phyloP scores from a whole-genome alignment of 2,113 vertebrate genomes.

The Oryzias woworae region DNA sequence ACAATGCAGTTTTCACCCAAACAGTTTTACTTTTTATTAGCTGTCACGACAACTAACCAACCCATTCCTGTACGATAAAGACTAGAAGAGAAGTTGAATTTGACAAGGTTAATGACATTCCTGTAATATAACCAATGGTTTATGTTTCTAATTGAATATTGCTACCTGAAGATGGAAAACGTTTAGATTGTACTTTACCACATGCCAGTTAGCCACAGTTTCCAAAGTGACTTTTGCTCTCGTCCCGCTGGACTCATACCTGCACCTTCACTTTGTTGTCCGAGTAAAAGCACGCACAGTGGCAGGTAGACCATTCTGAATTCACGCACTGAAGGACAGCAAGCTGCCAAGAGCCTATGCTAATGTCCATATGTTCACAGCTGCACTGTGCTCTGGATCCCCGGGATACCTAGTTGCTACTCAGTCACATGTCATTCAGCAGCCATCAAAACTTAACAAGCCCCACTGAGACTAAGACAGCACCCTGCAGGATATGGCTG shows the following conservation, averaged over 20 bases:
- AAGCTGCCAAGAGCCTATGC: slow-evolving; percentile 55
- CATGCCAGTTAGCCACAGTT: slow-evolving; percentile 53
- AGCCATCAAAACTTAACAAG: slow-evolving; percentile 35
- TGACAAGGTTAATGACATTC: not conserved
- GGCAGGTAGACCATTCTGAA: slow-evolving; percentile 49
- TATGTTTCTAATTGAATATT: not conserved
- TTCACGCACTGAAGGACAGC: slow-evolving; percentile 47
- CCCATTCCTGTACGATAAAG: too few species aligned
- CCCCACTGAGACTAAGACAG: slow-evolving; percentile 13
- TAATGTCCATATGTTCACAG: slow-evolving; percentile 70
- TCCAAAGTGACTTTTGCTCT: slow-evolving; percentile 59
- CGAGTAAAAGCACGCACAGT: slow-evolving; percentile 32
- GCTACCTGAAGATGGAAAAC: not conserved
- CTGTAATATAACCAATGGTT: not conserved
- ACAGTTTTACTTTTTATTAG: too few species aligned
- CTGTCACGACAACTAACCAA: too few species aligned
- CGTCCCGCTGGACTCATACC: slow-evolving; percentile 37
- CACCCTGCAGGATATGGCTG: slow-evolving; percentile 3
- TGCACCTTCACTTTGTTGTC: slow-evolving; percentile 41
- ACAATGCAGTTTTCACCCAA: too few species aligned
- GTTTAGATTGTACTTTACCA: slow-evolving; percentile 28
- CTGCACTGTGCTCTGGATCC: slow-evolving; percentile 32
- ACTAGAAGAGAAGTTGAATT: not conserved
- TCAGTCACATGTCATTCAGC: slow-evolving; percentile 45
- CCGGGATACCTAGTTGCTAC: slow-evolving; percentile 34